phyloP scores from a whole-genome alignment of 2,888 invertebrate species.

The Eurytoma adleriae region DNA sequence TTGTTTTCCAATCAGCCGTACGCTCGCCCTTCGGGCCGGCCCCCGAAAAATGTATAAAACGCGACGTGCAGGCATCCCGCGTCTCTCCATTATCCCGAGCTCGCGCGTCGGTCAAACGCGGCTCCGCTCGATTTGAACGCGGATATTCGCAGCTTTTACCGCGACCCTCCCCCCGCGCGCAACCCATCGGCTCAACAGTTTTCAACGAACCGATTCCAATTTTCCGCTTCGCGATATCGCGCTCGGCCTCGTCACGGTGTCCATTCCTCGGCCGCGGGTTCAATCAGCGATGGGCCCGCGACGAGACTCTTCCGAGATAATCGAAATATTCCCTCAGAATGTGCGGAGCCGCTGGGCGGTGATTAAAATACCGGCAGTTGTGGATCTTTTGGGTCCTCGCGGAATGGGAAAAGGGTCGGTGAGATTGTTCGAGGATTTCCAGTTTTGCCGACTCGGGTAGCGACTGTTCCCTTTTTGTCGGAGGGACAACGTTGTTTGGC shows the following conservation, averaged over 20 bases:
- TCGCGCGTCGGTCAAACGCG: constrained; percentile 13
- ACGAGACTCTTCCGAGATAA: constrained; percentile 54
- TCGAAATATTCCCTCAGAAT: constrained; percentile 48
- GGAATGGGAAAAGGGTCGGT: neutral
- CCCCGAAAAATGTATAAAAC: neutral
- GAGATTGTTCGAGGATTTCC: neutral
- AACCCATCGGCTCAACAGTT: constrained; percentile 48
- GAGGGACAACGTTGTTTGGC: too few relatives aligned
- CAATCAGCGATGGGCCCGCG: constrained; percentile 47
- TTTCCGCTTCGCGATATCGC: constrained; percentile 56
- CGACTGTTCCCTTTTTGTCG: too few relatives aligned
- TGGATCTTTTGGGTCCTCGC: neutral
- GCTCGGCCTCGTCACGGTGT: neutral
- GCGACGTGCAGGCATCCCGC: constrained; percentile 1
- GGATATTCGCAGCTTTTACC: constrained; percentile 52
- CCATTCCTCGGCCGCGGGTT: constrained; percentile 40
- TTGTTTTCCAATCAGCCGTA: constrained; percentile 59
- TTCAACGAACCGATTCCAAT: constrained; percentile 60
- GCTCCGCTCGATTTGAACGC: constrained; percentile 56
- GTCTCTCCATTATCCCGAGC: constrained; percentile 57
- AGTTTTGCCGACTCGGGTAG: too few relatives aligned
- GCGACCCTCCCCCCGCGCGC: neutral
- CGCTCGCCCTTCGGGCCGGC: constrained; percentile 7
- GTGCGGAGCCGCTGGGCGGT: neutral
- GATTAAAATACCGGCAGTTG: constrained; percentile 48